Conservation (phyloP, 2,888 invertebrate genomes). For the Pseudococcus jackbeardsleyi region DNA sequence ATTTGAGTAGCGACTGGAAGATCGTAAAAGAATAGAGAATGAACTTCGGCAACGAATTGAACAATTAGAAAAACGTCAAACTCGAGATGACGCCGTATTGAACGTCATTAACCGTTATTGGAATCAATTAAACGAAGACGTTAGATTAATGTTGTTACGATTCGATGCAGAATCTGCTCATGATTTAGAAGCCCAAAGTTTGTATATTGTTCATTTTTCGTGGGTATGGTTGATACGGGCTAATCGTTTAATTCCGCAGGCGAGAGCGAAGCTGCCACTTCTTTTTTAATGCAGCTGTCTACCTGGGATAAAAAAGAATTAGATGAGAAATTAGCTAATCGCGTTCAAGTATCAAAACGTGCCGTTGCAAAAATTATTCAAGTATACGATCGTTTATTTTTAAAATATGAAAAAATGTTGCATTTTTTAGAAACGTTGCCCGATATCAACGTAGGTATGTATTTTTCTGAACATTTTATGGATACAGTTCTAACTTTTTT, state of each 20-base stretch:
- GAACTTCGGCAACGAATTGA: conserved; percentile 92
- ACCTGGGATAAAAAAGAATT: conserved; percentile 98
- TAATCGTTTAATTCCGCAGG: conserved; percentile 73
- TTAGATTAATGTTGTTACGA: conserved; percentile 90
- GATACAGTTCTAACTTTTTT: background rate
- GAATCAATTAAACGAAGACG: conserved; percentile 98
- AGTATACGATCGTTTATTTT: conserved; percentile 95
- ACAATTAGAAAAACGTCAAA: conserved; percentile 93
- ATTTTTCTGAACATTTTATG: background rate
- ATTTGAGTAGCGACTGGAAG: conserved; percentile 82
- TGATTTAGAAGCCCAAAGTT: conserved; percentile 94
- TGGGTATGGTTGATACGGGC: no score
- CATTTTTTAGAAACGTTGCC: conserved; percentile 78
- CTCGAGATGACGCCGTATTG: conserved; percentile 96
- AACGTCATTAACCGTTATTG: conserved; percentile 98
- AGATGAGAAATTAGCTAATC: conserved; percentile 93
- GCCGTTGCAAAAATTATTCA: conserved; percentile 97
- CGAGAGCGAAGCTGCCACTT: conserved; percentile 96
- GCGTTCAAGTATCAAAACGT: conserved; percentile 95
- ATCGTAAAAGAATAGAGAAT: conserved; percentile 88
- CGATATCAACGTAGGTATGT: conserved; percentile 76
- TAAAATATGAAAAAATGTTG: conserved; percentile 95
- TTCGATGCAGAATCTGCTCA: conserved; percentile 98
- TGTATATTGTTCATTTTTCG: background rate
- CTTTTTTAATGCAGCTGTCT: conserved; percentile 93